Evolutionary conservation across 2,113 vertebrate genomes (phyloP).

Genomic region (Pica pica): DNA sequence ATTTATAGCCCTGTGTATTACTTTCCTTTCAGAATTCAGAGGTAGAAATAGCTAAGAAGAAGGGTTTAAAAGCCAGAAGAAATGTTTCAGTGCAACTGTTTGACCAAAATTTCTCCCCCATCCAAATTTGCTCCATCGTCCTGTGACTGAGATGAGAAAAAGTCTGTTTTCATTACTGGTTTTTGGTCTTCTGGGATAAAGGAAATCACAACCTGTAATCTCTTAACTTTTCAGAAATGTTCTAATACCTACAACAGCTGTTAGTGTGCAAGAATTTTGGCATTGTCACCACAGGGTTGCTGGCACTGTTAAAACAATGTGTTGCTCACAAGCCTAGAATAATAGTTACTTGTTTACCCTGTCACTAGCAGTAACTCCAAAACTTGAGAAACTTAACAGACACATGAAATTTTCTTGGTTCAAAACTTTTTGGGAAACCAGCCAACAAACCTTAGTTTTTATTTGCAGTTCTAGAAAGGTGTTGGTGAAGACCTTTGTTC

Average conservation of each 20-base stretch:
- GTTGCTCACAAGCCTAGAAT: background rate
- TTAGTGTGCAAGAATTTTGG: background rate
- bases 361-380: background rate
- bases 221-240: background rate
- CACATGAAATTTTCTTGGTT: background rate
- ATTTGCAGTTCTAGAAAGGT: background rate
- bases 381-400: background rate
- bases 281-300: background rate
- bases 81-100: background rate
- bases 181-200: background rate
- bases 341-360: conserved; percentile 12
- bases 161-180: background rate
- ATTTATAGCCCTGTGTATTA: background rate
- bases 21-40: background rate
- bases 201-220: background rate
- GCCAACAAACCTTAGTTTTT: background rate
- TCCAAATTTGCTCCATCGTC: background rate
- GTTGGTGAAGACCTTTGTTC: background rate
- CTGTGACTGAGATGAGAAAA: background rate
- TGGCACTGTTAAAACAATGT: background rate
- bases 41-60: background rate
- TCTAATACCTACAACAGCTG: background rate
- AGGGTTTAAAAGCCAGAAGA: background rate
- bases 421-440: background rate
- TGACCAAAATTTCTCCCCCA: background rate